phyloP scores from a whole-genome alignment of 2,888 invertebrate species.

The Yponomeuta cagnagella region DNA sequence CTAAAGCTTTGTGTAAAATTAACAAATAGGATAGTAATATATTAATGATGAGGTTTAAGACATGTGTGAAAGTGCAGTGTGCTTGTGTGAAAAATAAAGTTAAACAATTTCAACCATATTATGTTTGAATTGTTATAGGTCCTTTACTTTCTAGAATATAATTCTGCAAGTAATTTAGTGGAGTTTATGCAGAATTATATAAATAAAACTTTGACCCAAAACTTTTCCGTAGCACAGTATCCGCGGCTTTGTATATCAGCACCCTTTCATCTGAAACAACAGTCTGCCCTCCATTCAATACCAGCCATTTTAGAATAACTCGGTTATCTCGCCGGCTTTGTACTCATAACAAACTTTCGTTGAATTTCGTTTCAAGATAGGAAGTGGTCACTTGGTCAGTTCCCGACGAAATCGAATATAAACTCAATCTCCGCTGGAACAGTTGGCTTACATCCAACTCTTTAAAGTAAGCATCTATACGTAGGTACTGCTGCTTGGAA shows the following conservation, averaged over 20 bases:
- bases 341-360: slow-evolving; percentile 3
- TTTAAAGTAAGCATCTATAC: not conserved
- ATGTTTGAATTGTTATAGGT: not conserved
- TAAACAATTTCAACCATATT: slow-evolving; percentile 30
- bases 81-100: slow-evolving; percentile 58
- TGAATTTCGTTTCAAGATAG: not conserved
- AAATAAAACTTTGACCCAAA: not conserved
- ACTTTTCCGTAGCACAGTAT: not conserved
- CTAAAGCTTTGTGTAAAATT: slow-evolving; percentile 74
- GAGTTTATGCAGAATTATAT: not conserved
- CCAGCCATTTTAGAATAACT: not conserved
- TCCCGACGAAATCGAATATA: slow-evolving; percentile 15
- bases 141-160: no score
- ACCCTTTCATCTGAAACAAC: not conserved
- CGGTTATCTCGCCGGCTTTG: slow-evolving; percentile 4
- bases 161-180: no score
- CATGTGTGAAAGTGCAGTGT: slow-evolving; percentile 49
- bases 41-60: slow-evolving; percentile 34
- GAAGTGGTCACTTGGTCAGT: slow-evolving; percentile 11
- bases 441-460: slow-evolving; percentile 15
- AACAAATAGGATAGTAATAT: slow-evolving; percentile 66
- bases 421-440: slow-evolving; percentile 15
- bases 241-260: not conserved
- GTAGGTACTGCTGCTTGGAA: not conserved
- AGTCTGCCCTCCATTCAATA: not conserved